Evolutionary conservation across 2,888 invertebrate species (phyloP).

Genomic region (Lydus trimaculatus): DNA sequence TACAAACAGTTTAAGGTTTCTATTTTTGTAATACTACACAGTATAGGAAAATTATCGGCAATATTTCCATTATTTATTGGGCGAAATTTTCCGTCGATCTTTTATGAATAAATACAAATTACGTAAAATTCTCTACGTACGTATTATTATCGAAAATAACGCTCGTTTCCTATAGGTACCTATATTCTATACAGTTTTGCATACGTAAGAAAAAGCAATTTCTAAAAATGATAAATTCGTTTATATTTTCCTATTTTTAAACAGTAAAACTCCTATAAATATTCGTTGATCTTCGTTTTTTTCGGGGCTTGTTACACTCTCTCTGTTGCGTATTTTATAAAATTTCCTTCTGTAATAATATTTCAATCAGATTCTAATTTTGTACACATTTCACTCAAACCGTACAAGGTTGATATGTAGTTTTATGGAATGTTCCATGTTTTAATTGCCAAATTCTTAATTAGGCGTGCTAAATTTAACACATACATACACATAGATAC

Average conservation of each 20-base stretch:
- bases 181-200: no score
- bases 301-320: no score
- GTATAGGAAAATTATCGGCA: background rate
- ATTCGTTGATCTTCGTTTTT: no score
- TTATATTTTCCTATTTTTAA: background rate
- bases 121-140: no score
- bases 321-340: no score
- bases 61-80: background rate
- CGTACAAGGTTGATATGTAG: background rate
- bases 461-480: constrained; percentile 5
- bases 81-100: background rate
- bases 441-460: constrained; percentile 1
- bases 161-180: no score
- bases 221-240: background rate
- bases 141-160: no score
- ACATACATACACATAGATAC: background rate
- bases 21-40: background rate
- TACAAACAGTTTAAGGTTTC: background rate
- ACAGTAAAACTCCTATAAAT: background rate
- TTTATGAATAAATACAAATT: background rate
- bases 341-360: background rate
- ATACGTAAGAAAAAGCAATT: no score
- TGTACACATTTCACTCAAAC: background rate
- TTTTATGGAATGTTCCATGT: constrained; percentile 1
- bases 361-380: constrained; percentile 2